These are phyloP conservation scores for Gasteruption jaculator DNA, from an alignment of 2,888 invertebrate genomes.

Conservation along the genomic window DNA sequence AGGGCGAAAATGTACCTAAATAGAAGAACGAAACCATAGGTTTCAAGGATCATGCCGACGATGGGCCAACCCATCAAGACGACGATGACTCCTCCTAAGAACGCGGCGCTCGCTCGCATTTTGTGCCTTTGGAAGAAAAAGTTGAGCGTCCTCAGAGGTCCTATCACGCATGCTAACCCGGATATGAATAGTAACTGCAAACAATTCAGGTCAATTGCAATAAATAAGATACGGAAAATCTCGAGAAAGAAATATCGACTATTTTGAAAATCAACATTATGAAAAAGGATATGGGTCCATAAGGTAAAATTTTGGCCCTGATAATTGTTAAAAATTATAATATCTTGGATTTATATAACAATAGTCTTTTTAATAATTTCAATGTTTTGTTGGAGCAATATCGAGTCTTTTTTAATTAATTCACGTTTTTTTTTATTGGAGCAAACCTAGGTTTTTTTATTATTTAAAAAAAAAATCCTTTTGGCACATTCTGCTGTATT, in stretches of 20 bases:
- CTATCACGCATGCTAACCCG: slow-evolving; percentile 94
- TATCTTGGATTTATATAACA: no score
- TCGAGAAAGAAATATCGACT: neutral
- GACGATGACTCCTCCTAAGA: slow-evolving; percentile 88
- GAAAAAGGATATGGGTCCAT: slow-evolving; percentile 1
- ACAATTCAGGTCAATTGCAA: no score
- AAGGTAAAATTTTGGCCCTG: no score
- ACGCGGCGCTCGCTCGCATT: slow-evolving; percentile 81
- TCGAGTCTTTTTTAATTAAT: no score
- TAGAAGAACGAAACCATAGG: slow-evolving; percentile 88
- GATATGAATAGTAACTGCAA: slow-evolving; percentile 89
- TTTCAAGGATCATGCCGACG: slow-evolving; percentile 93
- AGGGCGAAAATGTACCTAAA: slow-evolving; percentile 61
- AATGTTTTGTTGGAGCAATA: no score
- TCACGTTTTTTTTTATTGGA: no score
- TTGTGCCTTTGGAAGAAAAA: slow-evolving; percentile 99
- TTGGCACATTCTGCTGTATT: neutral
- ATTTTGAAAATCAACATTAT: neutral
- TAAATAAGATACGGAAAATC: no score
- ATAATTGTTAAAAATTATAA: no score
- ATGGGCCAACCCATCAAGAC: slow-evolving; percentile 95
- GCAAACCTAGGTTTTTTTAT: neutral
- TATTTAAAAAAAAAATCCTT: neutral
- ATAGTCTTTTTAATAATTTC: no score
- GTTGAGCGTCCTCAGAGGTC: slow-evolving; percentile 87